These are phyloP conservation scores for Drosophila acutilabella DNA, from an alignment of 2,888 invertebrate species.

Conservation along the genomic window DNA sequence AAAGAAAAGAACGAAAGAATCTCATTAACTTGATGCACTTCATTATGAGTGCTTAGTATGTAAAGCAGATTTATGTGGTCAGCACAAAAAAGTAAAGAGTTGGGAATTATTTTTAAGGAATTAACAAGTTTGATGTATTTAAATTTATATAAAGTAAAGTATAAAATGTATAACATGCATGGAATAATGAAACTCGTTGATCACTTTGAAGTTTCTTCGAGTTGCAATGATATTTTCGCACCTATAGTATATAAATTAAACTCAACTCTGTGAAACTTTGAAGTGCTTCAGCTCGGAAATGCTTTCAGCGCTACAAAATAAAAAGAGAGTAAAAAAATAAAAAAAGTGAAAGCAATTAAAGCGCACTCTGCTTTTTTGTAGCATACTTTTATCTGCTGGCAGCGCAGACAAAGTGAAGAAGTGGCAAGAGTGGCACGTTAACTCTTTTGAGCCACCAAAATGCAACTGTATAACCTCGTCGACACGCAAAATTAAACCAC, in stretches of 20 bases:
- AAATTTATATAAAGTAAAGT: too few species aligned
- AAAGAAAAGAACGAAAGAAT: not conserved
- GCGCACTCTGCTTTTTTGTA: conserved; percentile 16
- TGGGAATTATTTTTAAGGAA: not conserved
- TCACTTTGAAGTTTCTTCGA: not conserved
- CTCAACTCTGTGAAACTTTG: conserved; percentile 13
- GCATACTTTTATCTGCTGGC: conserved; percentile 14
- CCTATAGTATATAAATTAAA: conserved; percentile 18
- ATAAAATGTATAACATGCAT: not conserved
- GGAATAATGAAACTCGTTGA: not conserved
- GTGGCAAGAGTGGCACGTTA: conserved; percentile 20
- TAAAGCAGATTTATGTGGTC: conserved; percentile 5
- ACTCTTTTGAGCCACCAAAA: conserved; percentile 35
- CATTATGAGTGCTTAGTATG: conserved; percentile 11
- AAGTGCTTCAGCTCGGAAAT: conserved; percentile 11
- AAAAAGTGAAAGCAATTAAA: conserved; percentile 53
- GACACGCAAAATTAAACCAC: conserved; percentile 71
- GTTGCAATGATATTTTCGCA: conserved; percentile 8
- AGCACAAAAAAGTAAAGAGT: not conserved
- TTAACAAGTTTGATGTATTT: too few species aligned
- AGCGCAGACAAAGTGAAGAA: not conserved
- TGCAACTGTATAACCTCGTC: conserved; percentile 58
- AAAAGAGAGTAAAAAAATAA: not conserved
- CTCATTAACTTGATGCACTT: conserved; percentile 7
- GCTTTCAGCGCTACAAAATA: conserved; percentile 12